A percentile compares a stretch with the other conserved stretches of the same genome.
phyloP scores from a whole-genome alignment of 2,888 invertebrate species.

The Sepiola atlantica region DNA sequence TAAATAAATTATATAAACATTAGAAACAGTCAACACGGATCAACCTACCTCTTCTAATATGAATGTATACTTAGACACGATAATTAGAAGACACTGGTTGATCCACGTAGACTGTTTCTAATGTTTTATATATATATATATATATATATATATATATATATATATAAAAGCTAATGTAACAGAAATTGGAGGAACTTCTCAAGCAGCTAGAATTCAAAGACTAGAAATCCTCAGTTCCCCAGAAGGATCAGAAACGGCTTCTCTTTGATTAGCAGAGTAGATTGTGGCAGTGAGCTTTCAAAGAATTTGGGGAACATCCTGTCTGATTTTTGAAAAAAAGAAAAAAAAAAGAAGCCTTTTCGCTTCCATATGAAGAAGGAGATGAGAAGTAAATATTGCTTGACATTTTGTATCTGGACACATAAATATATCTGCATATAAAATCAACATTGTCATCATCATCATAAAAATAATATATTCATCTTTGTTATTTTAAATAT shows the following conservation, averaged over 20 bases:
- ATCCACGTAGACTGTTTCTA: no score
- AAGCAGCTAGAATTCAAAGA: not conserved
- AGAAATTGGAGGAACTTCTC: not conserved
- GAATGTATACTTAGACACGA: no score
- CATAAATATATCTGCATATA: not conserved
- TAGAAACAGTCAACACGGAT: no score
- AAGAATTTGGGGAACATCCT: not conserved
- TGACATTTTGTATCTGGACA: not conserved
- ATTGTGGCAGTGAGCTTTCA: not conserved
- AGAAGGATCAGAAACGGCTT: not conserved
- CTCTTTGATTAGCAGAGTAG: not conserved
- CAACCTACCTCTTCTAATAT: no score
- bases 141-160: not conserved
- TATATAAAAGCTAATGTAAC: not conserved
- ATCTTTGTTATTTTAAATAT: not conserved
- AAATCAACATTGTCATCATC: not conserved
- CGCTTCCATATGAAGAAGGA: not conserved
- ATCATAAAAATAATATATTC: not conserved
- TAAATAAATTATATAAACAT: no score
- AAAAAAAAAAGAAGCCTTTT: not conserved
- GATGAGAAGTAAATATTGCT: not conserved
- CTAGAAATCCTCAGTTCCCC: not conserved
- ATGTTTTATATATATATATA: not conserved
- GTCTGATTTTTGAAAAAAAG: conserved; percentile 16
- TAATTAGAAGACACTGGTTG: not conserved